A percentile compares a stretch with the other conserved stretches of the same genome.
Conservation (phyloP, 2,797 vertebrate genomes). For the Falco novaeseelandiae region DNA sequence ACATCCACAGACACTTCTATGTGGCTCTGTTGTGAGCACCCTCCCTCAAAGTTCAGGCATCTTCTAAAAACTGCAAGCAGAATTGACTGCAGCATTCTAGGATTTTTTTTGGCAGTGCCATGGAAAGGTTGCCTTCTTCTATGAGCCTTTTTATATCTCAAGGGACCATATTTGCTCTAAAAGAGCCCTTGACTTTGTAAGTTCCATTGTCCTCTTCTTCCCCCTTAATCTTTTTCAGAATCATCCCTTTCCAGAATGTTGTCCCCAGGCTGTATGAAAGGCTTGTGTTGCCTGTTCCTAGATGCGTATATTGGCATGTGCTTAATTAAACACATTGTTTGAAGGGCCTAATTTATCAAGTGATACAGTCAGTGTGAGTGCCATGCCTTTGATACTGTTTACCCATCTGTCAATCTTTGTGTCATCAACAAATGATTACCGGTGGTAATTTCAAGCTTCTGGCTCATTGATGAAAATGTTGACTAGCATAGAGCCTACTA, state of each 20-base stretch:
- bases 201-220: not conserved
- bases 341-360: slow-evolving; percentile 31
- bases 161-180: not conserved
- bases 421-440: slow-evolving; percentile 47
- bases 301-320: slow-evolving; percentile 1
- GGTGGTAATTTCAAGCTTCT: not conserved
- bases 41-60: not conserved
- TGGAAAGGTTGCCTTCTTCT: not conserved
- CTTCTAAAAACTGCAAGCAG: not conserved
- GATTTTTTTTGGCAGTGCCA: not conserved
- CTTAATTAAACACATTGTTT: slow-evolving; percentile 8
- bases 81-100: not conserved
- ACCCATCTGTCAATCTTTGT: slow-evolving; percentile 36
- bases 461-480: not conserved
- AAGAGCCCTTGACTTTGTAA: not conserved
- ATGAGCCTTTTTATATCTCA: not conserved
- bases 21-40: not conserved
- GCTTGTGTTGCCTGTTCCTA: not conserved
- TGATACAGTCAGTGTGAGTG: not conserved
- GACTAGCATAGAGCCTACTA: not conserved
- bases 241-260: not conserved
- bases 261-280: not conserved
- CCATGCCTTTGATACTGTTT: not conserved
- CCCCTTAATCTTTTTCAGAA: not conserved
- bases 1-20: not conserved